Base-by-base conservation (phyloP, 2,113 vertebrate genomes). In the Callorhinus ursinus region DNA sequence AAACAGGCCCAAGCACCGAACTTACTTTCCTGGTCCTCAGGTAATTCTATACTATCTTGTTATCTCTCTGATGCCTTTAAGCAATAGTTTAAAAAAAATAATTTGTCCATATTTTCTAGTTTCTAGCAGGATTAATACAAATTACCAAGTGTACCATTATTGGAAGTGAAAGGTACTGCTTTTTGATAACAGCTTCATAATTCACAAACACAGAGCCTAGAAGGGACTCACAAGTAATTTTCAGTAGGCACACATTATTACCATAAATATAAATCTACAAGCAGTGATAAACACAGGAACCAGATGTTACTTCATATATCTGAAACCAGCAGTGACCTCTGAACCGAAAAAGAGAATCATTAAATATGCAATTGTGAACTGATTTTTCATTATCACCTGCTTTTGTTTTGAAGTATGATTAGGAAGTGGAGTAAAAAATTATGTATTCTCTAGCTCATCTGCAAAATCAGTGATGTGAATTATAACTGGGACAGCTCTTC, bases 371-470 rank as follows among this genome's bases (percentile, higher is more conserved):
- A 6, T 85, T 53, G n/a, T 85, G 19, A 79, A 33, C 19, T 69
- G 33, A 22, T 61, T 77, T 67, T 85, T 90, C 42, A 84, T 89
- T 79, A 90, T 96, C 19, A 89, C 39, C 53, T 69, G 49, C 33
- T 77, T 79, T 85, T 96, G 61, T 90, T 84, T 93, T 79, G 39
- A 77, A 96, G 57, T 67, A 61, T 79, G 80, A 69, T 61, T 88
- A 74, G 39, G 28, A 92, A 89, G 49, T 69, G 22, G 57, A 92
- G 12, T 88, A 36, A 59, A 71, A 92, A 93, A 88, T 65, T 88
- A 46, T 13, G 4, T 76, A 5, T 39, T 67, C 4, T 84, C 6
- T 59, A 46, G 18, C 18, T 94, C 33, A 74, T 88, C 33, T 91
- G 53, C 33, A 80, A 69, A 94, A 81, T 84, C 14, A 92, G 4